Base-by-base conservation (phyloP, 2,888 invertebrate species). In the Anoplius nigerrimus region DNA sequence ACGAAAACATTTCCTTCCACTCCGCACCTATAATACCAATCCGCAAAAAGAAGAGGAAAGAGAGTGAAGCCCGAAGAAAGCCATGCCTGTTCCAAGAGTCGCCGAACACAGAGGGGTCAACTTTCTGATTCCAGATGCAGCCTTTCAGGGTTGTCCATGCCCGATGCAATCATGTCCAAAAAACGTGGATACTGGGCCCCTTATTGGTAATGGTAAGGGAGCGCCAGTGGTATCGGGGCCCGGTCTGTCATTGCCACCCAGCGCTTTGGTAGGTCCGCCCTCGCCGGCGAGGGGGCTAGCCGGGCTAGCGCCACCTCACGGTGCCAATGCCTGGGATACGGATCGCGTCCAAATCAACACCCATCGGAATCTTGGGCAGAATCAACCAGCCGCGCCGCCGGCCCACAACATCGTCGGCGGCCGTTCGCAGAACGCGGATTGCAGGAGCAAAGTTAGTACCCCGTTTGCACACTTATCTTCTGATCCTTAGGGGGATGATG, bases 101-200 rank as follows among this genome's bases (percentile, higher is more conserved):
- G 72, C n/a, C 46, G 18, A 3, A 46, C 2, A 64, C 3, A 24
- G 43, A 34, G 15, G 8, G 3, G 6, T 34, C 11, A 13, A 34
- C 6, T 59, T 3, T 70, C 56, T 22, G 22, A 1, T 83, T 82
- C 58, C 84, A 91, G 90, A 90, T 88, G 89, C 89, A 86, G 91
- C 93, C 89, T 91, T 93, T 89, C 92, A 92, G 86, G 91, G 92
- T 90, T 96, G 96, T 90, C 95, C 96, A 86, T 96, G 96, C 92
- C 95, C 96, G 91, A 93, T 95, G 92, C 95, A 95, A 92, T 93
- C 95, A 93, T 96, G 95, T 96, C 95, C 96, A 96, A 96, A 96
- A 97, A 97, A 97, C 96, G 96, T 94, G 94, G 95, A 93, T 95
- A 95, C 96, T 96, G 96, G 96, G 93, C 96, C 96, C 95, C 96